Conservation (phyloP, 2,113 vertebrate genomes). For the Poeciliopsis retropinna region DNA sequence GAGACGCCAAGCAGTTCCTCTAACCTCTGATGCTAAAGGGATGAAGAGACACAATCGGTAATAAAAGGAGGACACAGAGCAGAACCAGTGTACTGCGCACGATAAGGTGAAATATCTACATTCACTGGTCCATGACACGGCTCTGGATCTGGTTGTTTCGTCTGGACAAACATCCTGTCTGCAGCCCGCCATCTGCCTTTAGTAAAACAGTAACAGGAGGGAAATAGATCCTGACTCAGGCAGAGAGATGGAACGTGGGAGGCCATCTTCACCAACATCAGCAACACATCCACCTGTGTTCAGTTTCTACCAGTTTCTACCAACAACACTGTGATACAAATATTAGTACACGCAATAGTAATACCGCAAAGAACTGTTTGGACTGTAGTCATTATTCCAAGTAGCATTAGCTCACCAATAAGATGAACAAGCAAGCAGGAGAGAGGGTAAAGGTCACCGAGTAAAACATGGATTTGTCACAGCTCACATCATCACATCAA, state of each 20-base stretch:
- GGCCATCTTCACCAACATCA: slow-evolving; percentile 23
- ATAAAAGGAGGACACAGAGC: not conserved
- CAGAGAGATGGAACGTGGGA: slow-evolving; percentile 49
- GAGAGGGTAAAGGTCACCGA: too few relatives aligned
- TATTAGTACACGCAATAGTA: not conserved
- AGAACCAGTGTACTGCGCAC: not conserved
- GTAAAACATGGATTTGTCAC: too few relatives aligned
- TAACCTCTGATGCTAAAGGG: slow-evolving; percentile 12
- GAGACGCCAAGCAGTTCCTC: not conserved
- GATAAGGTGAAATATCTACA: slow-evolving; percentile 1
- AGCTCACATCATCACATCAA: too few relatives aligned
- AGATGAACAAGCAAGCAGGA: not conserved
- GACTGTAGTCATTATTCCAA: not conserved
- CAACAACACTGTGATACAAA: not conserved
- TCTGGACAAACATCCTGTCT: slow-evolving; percentile 76
- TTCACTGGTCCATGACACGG: slow-evolving; percentile 24
- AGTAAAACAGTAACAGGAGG: slow-evolving; percentile 68
- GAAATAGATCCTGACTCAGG: slow-evolving; percentile 61
- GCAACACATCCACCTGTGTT: slow-evolving; percentile 29
- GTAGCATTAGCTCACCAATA: not conserved
- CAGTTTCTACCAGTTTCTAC: not conserved
- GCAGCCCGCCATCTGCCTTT: slow-evolving; percentile 69
- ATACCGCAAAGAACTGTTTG: not conserved
- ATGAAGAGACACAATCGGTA: not conserved
- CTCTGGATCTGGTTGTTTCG: slow-evolving; percentile 36